Evolutionary conservation across 2,888 invertebrate genomes (phyloP).

Genomic region (Leucophora obtusa): DNA sequence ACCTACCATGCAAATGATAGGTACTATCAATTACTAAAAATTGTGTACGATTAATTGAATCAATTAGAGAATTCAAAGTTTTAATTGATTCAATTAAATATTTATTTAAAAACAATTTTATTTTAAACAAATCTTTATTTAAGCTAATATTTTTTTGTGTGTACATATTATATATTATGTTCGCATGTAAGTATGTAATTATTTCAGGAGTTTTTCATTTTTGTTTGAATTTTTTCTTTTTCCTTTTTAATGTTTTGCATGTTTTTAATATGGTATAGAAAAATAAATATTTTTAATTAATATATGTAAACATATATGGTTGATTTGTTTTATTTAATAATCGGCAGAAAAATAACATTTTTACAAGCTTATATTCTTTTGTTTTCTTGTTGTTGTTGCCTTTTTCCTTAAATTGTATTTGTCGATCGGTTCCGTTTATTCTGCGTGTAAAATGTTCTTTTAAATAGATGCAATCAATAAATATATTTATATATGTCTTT

Average conservation of each 20-base stretch:
- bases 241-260: slow-evolving; percentile 56
- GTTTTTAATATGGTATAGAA: slow-evolving; percentile 53
- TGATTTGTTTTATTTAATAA: background rate
- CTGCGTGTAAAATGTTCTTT: background rate
- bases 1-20: too few species aligned
- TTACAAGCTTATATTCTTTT: background rate
- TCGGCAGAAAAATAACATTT: background rate
- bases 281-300: slow-evolving; percentile 54
- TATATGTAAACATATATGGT: background rate
- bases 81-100: too few species aligned
- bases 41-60: too few species aligned
- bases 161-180: too few species aligned
- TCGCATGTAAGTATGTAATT: background rate
- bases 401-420: background rate
- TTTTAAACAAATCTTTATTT: too few species aligned
- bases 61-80: too few species aligned
- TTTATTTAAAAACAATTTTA: too few species aligned
- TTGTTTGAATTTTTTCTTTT: slow-evolving; percentile 47
- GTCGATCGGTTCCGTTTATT: background rate
- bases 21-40: too few species aligned
- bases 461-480: background rate
- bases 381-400: too few species aligned
- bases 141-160: too few species aligned
- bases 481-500: background rate
- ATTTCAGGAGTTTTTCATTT: slow-evolving; percentile 6